Conservation (phyloP, 2,888 invertebrate species). For the Melanostoma mellinum region DNA sequence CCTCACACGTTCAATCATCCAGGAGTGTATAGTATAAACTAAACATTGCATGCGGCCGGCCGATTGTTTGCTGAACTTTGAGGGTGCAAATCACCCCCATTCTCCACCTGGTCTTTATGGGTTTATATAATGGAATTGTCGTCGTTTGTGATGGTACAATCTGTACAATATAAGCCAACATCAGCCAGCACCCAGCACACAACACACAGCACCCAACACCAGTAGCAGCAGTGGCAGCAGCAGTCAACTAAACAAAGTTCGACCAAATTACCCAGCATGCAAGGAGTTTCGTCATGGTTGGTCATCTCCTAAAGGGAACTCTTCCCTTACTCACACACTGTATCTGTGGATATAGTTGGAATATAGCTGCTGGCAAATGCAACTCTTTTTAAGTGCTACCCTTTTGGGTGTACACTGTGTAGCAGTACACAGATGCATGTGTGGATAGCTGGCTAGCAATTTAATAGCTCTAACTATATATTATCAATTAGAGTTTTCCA, state of each 20-base stretch:
- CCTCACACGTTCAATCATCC: constrained; percentile 30
- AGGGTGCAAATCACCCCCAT: constrained; percentile 24
- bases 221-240: constrained; percentile 12
- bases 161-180: constrained; percentile 10
- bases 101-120: background rate
- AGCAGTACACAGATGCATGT: constrained; percentile 4
- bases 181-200: background rate
- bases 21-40: constrained; percentile 11
- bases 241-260: constrained; percentile 49
- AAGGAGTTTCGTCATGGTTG: constrained; percentile 23
- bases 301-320: constrained; percentile 15
- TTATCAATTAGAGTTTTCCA: constrained; percentile 57
- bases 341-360: constrained; percentile 7
- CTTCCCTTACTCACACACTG: background rate
- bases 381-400: constrained; percentile 45
- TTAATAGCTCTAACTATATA: constrained; percentile 46
- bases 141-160: constrained; percentile 32
- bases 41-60: constrained; percentile 37
- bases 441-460: constrained; percentile 25
- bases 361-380: constrained; percentile 32
- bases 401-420: background rate
- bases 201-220: constrained; percentile 3
- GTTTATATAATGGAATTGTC: constrained; percentile 3
- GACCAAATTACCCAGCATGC: constrained; percentile 46
- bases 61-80: constrained; percentile 54